Percentiles rank a stretch among this genome's conserved stretches.
Evolutionary conservation across 1,140 invertebrate genomes (phyloP).

Genomic region (Philopotamus ludificatus): DNA sequence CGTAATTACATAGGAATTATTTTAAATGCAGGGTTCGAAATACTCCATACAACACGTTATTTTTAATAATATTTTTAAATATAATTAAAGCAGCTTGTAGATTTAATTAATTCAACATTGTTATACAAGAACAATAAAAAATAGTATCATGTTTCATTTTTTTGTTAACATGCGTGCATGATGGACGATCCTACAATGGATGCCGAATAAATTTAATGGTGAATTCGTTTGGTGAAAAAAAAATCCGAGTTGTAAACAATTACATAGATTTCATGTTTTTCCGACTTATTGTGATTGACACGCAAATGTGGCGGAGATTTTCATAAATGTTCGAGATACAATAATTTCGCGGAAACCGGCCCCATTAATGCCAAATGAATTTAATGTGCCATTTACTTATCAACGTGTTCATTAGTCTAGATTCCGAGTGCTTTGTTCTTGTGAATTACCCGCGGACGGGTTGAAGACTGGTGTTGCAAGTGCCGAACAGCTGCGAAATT

Average conservation of each 20-base stretch:
- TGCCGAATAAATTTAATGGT: background rate
- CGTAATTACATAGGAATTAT: background rate
- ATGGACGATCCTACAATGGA: background rate
- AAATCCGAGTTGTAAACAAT: conserved; percentile 15
- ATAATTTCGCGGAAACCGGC: too few relatives aligned
- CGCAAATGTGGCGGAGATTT: conserved; percentile 8
- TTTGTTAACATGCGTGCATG: conserved; percentile 18
- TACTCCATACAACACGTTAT: background rate
- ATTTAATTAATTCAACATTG: conserved; percentile 38
- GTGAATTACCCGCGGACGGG: too few relatives aligned
- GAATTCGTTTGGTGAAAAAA: background rate
- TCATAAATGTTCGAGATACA: too few relatives aligned
- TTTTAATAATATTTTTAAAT: background rate
- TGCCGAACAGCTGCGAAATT: too few relatives aligned
- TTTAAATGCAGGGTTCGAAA: background rate
- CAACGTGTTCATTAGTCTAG: too few relatives aligned
- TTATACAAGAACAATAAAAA: conserved; percentile 41
- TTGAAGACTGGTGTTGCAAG: too few relatives aligned
- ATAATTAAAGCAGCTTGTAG: conserved; percentile 22
- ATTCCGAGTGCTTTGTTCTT: too few relatives aligned
- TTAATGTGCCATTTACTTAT: too few relatives aligned
- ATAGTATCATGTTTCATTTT: conserved; percentile 41
- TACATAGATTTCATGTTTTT: background rate
- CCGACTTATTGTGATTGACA: conserved; percentile 13
- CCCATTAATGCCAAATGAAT: too few relatives aligned